Conservation (phyloP, 2,797 vertebrate genomes). For the Botia kubotai region DNA sequence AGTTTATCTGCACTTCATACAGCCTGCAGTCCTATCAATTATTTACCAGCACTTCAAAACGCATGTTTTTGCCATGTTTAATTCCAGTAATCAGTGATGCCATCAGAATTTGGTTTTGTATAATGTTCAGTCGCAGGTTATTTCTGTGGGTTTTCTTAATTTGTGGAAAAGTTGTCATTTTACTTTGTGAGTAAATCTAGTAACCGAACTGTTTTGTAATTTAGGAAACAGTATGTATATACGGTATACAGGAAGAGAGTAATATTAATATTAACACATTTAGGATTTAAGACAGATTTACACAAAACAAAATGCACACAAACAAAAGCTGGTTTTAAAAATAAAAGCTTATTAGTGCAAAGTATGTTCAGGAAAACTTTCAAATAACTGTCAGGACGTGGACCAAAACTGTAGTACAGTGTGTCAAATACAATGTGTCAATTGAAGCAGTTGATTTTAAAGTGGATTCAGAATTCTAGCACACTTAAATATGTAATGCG, state of each 20-base stretch:
- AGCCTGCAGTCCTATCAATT: slow-evolving; percentile 79
- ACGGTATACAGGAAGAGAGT: slow-evolving; percentile 15
- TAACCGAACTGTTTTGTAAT: slow-evolving; percentile 43
- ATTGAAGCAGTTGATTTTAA: slow-evolving; percentile 13
- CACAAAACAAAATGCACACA: not conserved
- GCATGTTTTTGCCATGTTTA: slow-evolving; percentile 79
- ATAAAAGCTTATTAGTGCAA: not conserved
- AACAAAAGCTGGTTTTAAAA: slow-evolving; percentile 9
- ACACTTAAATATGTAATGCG: slow-evolving; percentile 14
- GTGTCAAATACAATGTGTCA: not conserved
- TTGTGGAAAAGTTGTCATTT: slow-evolving; percentile 49
- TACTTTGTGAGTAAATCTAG: slow-evolving; percentile 63
- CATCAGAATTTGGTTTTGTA: slow-evolving; percentile 30
- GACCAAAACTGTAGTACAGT: slow-evolving; percentile 41
- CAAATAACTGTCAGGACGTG: slow-evolving; percentile 10
- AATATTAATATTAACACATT: slow-evolving; percentile 46
- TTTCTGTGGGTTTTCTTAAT: slow-evolving; percentile 41
- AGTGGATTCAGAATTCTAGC: slow-evolving; percentile 29
- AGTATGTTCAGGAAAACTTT: not conserved
- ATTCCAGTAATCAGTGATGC: not conserved
- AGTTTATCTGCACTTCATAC: slow-evolving; percentile 88
- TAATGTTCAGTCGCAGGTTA: slow-evolving; percentile 18
- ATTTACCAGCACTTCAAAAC: slow-evolving; percentile 70
- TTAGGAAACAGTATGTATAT: slow-evolving; percentile 49
- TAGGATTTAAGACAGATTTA: not conserved